Percentiles rank a stretch among this genome's conserved stretches.
phyloP scores from a whole-genome alignment of 2,113 vertebrate species.

The Arenaria interpres region DNA sequence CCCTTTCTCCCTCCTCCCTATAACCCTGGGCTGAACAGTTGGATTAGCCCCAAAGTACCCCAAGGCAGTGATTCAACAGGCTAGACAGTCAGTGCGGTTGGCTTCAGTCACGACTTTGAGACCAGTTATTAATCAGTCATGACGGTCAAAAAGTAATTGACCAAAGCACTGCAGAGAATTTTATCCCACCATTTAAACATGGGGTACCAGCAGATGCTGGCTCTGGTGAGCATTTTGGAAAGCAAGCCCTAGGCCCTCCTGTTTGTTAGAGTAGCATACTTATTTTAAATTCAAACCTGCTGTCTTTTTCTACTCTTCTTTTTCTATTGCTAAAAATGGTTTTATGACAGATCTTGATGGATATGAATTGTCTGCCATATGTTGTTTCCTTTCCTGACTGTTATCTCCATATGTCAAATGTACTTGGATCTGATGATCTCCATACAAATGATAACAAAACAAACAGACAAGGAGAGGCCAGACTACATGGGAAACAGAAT shows the following conservation, averaged over 20 bases:
- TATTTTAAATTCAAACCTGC: slow-evolving; percentile 36
- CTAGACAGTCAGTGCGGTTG: not conserved
- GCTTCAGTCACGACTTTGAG: not conserved
- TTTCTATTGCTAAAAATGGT: slow-evolving; percentile 25
- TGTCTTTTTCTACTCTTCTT: slow-evolving; percentile 18
- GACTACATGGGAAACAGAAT: slow-evolving; percentile 33
- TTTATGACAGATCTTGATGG: slow-evolving; percentile 57
- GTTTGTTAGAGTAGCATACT: not conserved
- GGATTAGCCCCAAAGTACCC: not conserved
- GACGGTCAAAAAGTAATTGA: not conserved
- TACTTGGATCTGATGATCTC: slow-evolving; percentile 60
- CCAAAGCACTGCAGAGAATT: not conserved
- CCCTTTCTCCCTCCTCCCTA: not conserved
- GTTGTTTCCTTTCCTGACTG: slow-evolving; percentile 38
- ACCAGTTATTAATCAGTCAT: not conserved
- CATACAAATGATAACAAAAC: slow-evolving; percentile 49
- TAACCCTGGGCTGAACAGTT: not conserved
- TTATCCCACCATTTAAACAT: not conserved
- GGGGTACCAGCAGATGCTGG: not conserved
- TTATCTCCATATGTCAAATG: slow-evolving; percentile 62
- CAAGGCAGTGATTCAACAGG: not conserved
- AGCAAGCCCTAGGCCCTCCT: not conserved
- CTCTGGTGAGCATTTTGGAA: not conserved
- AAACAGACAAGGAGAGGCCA: slow-evolving; percentile 46
- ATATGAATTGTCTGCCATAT: slow-evolving; percentile 60